Base-by-base conservation (phyloP, 2,888 invertebrate species). In the Catocala fraxini region DNA sequence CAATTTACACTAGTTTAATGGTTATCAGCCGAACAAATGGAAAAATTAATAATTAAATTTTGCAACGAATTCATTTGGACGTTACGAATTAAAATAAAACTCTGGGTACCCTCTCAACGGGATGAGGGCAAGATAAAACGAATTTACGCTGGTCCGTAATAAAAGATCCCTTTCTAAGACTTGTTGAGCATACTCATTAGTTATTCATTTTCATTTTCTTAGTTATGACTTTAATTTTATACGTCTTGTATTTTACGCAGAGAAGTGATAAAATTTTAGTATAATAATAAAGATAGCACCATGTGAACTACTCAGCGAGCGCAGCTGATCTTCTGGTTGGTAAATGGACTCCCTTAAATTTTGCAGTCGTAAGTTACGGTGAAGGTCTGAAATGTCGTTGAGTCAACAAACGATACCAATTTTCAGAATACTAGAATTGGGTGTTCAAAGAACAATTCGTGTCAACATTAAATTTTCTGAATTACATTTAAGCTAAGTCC, bases 201-300 rank as follows among this genome's bases (percentile, higher is more conserved):
- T 86, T 88, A 91, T 91, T 90, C 88, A 92, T 91, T 89, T 89
- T 88, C 84, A 89, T 90, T 87, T 89, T 82, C 85, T 77, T 85
- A 84, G 85, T 86, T 86, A 87, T 77, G 76, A 73, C 80, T 77
- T 80, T 86, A 86, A 89, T 88, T 87, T 88, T 84, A 84, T 76
- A 80, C 75, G 65, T 68, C 67, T 79, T 69, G 70, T 66, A 71
- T 80, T 85, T 88, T 84, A 86, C 76, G 77, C 72, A 71, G 65
- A 65, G 60, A 59, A 75, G 73, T 77, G 71, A 82, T 86, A 82
- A 85, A 85, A 83, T 83, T 84, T 86, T 77, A 82, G 65, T 82
- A 65, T 62, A 59, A 68, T 61, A 71, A 63, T 69, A 77, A 73
- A 73, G 68, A 67, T 71, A 69, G 68, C 64, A 45, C 54, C 63